Evolutionary conservation across 2,113 vertebrate genomes (phyloP).

Genomic region (Poeciliopsis turrubarensis): DNA sequence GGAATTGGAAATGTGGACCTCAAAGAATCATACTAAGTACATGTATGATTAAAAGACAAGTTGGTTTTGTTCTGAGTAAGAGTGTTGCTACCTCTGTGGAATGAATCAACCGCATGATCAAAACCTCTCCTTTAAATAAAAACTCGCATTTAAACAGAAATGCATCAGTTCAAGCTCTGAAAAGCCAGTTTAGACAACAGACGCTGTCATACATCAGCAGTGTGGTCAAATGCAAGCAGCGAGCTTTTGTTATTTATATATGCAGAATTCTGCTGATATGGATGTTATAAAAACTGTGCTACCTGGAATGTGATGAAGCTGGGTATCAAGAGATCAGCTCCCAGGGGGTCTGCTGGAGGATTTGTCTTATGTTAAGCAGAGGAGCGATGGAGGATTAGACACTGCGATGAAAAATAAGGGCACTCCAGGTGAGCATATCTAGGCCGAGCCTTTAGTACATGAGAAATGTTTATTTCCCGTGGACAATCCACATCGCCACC

Average conservation of each 20-base stretch:
- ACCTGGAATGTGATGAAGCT: constrained; percentile 54
- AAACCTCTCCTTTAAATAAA: not conserved
- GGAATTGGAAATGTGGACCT: constrained; percentile 15
- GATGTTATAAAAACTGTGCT: constrained; percentile 42
- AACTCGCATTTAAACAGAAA: constrained; percentile 9
- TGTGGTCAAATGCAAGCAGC: constrained; percentile 34
- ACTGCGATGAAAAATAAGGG: constrained; percentile 48
- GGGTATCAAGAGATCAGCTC: constrained; percentile 45
- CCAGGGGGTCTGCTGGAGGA: constrained; percentile 45
- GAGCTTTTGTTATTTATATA: constrained; percentile 34
- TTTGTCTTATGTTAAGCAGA: constrained; percentile 53
- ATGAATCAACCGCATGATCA: constrained; percentile 20
- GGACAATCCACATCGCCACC: constrained; percentile 12
- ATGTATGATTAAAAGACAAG: constrained; percentile 16
- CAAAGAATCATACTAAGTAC: not conserved
- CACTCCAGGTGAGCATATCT: constrained; percentile 68
- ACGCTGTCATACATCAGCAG: constrained; percentile 46
- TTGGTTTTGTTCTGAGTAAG: constrained; percentile 10
- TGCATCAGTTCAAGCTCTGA: not conserved
- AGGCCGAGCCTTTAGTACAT: constrained; percentile 58
- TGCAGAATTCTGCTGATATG: constrained; percentile 43
- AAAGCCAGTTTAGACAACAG: constrained; percentile 43
- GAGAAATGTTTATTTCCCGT: constrained; percentile 35
- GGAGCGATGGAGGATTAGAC: constrained; percentile 45
- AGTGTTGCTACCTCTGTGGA: constrained; percentile 21